Percentiles rank a stretch among this genome's conserved stretches.
phyloP scores from a whole-genome alignment of 2,888 invertebrate species.

The Tholera decimalis region DNA sequence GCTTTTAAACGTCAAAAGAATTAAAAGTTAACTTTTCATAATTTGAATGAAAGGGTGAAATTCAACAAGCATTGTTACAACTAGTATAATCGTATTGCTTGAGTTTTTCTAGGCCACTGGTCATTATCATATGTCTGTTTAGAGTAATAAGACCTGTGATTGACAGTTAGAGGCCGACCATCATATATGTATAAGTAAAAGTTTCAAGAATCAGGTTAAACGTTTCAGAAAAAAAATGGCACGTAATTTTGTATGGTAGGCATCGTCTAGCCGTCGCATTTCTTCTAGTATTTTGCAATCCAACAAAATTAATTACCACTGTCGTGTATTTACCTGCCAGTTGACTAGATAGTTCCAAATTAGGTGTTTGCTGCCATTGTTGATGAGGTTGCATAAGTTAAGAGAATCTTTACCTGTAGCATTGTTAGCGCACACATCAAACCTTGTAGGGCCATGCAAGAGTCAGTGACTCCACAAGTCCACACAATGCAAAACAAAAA shows the following conservation, averaged over 20 bases:
- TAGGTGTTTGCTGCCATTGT: not conserved
- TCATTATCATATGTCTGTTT: conserved; percentile 73
- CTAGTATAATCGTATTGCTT: conserved; percentile 50
- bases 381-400: not conserved
- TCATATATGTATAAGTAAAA: conserved; percentile 73
- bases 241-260: conserved; percentile 46
- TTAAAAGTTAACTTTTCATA: conserved; percentile 45
- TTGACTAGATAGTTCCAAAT: not conserved
- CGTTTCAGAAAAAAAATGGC: conserved; percentile 65
- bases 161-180: conserved; percentile 76
- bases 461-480: conserved; percentile 42
- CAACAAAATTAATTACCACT: conserved; percentile 8
- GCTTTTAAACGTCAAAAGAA: conserved; percentile 8
- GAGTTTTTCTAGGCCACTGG: conserved; percentile 70
- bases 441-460: conserved; percentile 34
- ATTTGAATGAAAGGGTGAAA: conserved; percentile 55
- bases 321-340: not conserved
- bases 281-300: conserved; percentile 27
- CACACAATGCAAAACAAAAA: conserved; percentile 35
- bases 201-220: conserved; percentile 70
- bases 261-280: conserved; percentile 1
- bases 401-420: conserved; percentile 15
- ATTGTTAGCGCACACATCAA: conserved; percentile 16
- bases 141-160: conserved; percentile 75
- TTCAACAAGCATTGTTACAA: conserved; percentile 56